A percentile compares a stretch with the other conserved stretches of the same genome.
These are phyloP conservation scores for Ectemnius lituratus DNA, from an alignment of 2,888 invertebrate species.

Conservation along the genomic window DNA sequence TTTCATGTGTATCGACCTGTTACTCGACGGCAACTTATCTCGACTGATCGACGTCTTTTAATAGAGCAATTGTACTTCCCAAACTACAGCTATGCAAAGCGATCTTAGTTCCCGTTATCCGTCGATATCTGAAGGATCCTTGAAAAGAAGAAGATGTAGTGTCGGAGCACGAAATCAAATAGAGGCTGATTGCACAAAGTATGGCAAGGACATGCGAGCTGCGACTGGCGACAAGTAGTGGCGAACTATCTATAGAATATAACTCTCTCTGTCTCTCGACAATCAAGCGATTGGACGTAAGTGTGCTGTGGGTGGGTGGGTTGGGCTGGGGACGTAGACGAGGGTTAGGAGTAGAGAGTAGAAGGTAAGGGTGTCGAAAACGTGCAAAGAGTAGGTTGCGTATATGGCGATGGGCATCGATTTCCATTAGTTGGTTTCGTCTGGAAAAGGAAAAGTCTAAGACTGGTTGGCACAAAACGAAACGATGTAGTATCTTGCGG, in stretches of 20 bases:
- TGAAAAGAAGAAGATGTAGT: neutral
- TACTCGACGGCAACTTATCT: too few species aligned
- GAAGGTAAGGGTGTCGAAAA: conserved; percentile 44
- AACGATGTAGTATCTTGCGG: conserved; percentile 65
- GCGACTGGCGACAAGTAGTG: conserved; percentile 6
- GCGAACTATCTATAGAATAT: conserved; percentile 7
- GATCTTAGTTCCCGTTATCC: too few species aligned
- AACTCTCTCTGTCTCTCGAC: conserved; percentile 30
- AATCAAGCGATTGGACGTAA: conserved; percentile 59
- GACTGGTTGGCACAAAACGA: conserved; percentile 75
- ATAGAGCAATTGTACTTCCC: too few species aligned
- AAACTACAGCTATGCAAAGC: too few species aligned
- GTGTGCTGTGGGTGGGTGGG: conserved; percentile 24
- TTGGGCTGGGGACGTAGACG: conserved; percentile 27
- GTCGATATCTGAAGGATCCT: too few species aligned
- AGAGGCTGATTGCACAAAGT: neutral
- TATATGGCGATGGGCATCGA: conserved; percentile 17
- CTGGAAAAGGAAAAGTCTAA: conserved; percentile 65
- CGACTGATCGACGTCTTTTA: too few species aligned
- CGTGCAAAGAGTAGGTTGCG: conserved; percentile 22
- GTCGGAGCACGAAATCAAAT: too few species aligned
- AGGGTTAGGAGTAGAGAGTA: conserved; percentile 43
- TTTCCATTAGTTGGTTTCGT: conserved; percentile 26
- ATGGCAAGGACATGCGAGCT: neutral
- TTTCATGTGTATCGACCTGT: too few species aligned